phyloP scores from a whole-genome alignment of 2,797 vertebrate genomes.

The Syngnathus rostellatus region DNA sequence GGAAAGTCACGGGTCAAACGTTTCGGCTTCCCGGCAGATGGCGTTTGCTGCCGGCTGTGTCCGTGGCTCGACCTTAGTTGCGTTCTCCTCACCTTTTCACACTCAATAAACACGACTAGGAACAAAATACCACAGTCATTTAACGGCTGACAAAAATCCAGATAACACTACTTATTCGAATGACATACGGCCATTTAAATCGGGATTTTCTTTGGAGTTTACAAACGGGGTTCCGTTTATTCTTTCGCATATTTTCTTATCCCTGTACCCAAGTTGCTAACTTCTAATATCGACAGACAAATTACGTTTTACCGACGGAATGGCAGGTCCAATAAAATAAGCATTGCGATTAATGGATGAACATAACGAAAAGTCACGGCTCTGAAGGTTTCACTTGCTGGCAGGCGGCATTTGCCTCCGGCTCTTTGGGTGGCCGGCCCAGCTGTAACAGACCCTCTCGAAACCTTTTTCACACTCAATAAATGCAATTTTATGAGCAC shows the following conservation, averaged over 20 bases:
- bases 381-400: slow-evolving; percentile 32
- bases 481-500: background rate
- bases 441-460: slow-evolving; percentile 5
- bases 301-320: background rate
- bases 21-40: slow-evolving; percentile 20
- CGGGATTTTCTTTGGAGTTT: background rate
- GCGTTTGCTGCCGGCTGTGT: slow-evolving; percentile 9
- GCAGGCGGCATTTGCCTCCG: slow-evolving; percentile 10
- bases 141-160: background rate
- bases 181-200: background rate
- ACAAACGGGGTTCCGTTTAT: too few species aligned
- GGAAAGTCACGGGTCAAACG: slow-evolving; percentile 38
- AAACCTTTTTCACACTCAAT: background rate
- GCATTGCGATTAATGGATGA: slow-evolving; percentile 32
- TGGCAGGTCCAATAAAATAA: background rate
- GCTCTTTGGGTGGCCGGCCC: slow-evolving; percentile 10
- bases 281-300: too few species aligned
- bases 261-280: too few species aligned
- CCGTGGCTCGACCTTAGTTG: slow-evolving; percentile 13
- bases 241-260: too few species aligned
- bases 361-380: slow-evolving; percentile 27
- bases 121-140: background rate
- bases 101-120: background rate
- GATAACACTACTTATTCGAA: background rate
- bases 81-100: background rate